Evolutionary conservation across 2,113 vertebrate genomes (phyloP), one percentile per base, ranked within the genome.

Genomic region (Actenoides lindsayi): DNA sequence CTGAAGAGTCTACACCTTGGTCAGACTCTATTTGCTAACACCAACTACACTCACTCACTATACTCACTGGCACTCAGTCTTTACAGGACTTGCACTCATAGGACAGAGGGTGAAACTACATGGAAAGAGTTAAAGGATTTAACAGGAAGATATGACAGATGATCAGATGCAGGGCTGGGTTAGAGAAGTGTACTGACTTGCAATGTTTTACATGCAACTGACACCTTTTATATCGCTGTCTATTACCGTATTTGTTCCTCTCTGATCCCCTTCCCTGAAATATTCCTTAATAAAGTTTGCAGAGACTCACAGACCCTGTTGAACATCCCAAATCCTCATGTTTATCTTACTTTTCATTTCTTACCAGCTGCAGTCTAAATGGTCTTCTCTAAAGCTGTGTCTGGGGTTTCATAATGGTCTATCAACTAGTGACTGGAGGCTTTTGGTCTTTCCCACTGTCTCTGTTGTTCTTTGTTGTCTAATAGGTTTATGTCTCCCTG

Each of bases 1-100:
- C 27, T 48, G 62, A 6, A 10, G 2, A 1, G 1, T 4, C 24
- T 35, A 35, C 3, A 30, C 4, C 13, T 10, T 57, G 33, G 2
- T 31, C 3, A 1, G 16, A 17, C 20, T 50, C 20, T 50, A 6
- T 4, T 15, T 59, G 60, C 27, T 59, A 13, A 50, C 27, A 54
- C 14, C 13, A 63, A 54, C 59, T 24, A 25, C 39, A 16, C 17
- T 35, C 31, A 42, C 42, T 42, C 48, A 48, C 48, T 48, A 48
- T 12, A 48, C 48, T 48, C 19, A 18, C 15, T 65, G 71, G 6
- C 11, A 24, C 10, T 21, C 51, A 9, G 30, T 44, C 7, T 37
- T 87, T 70, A 21, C 35, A 79, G 39, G 17, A 64, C 27, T 64
- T 25, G 35, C 5, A 35, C 21, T 35, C 44, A 31, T 7, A 57